These are phyloP conservation scores for Bombycilla garrulus DNA, from an alignment of 2,113 vertebrate genomes.

Conservation along the genomic window DNA sequence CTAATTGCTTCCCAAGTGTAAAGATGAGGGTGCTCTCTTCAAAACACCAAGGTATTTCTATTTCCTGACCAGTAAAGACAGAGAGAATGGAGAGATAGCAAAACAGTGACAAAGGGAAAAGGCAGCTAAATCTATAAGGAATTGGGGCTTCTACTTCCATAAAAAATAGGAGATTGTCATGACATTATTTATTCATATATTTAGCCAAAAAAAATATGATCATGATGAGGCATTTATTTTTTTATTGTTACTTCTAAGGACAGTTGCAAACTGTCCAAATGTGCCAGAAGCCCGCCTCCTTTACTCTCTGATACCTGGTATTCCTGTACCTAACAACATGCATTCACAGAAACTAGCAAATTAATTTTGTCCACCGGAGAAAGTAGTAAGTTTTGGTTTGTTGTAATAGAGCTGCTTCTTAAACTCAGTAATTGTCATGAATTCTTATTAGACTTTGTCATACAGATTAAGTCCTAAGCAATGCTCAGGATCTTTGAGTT, in stretches of 20 bases:
- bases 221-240: neutral
- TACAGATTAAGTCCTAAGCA: neutral
- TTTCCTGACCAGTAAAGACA: neutral
- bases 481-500: neutral
- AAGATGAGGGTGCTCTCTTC: neutral
- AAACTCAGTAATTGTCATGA: neutral
- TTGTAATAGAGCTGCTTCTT: neutral
- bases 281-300: neutral
- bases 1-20: neutral
- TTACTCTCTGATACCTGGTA: neutral
- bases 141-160: neutral
- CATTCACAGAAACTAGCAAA: neutral
- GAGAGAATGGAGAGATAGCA: neutral
- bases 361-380: neutral
- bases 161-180: neutral
- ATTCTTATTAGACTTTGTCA: neutral
- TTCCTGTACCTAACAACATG: neutral
- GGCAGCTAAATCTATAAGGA: neutral
- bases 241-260: neutral
- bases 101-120: neutral
- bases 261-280: neutral
- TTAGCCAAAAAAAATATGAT: neutral
- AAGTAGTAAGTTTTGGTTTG: neutral
- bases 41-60: neutral
- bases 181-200: neutral